Evolutionary conservation across 92 coral and sea anemone genomes (phyloP).

Genomic region (Anthopleura xanthogrammica): DNA sequence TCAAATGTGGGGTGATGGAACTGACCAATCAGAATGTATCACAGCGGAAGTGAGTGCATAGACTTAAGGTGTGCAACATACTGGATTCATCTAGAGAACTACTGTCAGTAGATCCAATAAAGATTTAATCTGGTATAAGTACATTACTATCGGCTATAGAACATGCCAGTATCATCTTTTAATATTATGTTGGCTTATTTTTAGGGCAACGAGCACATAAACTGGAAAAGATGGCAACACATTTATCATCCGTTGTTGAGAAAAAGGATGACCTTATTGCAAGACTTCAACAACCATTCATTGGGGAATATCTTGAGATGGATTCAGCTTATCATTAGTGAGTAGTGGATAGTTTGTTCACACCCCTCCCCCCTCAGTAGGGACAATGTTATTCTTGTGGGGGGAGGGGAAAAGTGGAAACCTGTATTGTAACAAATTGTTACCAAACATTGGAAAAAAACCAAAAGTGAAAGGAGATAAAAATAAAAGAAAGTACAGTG

Average conservation of each 20-base stretch:
- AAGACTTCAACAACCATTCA: slow-evolving; percentile 90
- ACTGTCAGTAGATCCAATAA: too few species aligned
- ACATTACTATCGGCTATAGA: neutral
- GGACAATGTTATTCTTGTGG: too few species aligned
- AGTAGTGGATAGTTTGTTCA: neutral
- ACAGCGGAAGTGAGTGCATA: too few species aligned
- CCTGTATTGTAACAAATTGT: neutral
- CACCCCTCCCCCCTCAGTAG: neutral
- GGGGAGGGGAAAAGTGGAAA: neutral
- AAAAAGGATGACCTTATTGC: slow-evolving; percentile 83
- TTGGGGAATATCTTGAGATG: slow-evolving; percentile 81
- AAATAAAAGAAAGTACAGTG: neutral
- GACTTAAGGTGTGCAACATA: too few species aligned
- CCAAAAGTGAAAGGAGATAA: neutral
- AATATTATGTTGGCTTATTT: neutral
- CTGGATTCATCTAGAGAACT: too few species aligned
- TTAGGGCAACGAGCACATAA: slow-evolving; percentile 62
- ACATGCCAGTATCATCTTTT: neutral
- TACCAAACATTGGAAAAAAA: neutral
- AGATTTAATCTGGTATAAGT: neutral
- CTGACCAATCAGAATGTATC: too few species aligned
- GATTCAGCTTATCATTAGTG: slow-evolving; percentile 90
- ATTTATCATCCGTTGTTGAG: slow-evolving; percentile 72
- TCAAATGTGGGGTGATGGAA: too few species aligned
- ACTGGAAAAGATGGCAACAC: slow-evolving; percentile 71